A percentile compares a stretch with the other conserved stretches of the same genome.
Evolutionary conservation across 1,140 invertebrate species (phyloP).

Genomic region (Dendroctonus valens): DNA sequence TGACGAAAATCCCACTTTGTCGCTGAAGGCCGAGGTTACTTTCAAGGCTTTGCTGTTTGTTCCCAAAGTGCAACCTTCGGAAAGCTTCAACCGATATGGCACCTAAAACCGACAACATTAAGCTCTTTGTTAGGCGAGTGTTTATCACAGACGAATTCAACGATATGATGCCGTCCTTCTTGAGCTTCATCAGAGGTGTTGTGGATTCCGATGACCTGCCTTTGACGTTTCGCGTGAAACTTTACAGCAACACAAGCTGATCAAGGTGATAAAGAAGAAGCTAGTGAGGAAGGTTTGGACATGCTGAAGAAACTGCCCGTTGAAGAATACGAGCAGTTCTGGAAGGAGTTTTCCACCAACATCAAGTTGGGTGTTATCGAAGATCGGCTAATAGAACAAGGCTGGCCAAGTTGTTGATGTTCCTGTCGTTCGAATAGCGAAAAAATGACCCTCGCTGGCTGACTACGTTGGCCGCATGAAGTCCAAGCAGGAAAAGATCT

Average conservation of each 20-base stretch:
- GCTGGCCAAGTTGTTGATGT: constrained; percentile 90
- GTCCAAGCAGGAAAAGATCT: constrained; percentile 94
- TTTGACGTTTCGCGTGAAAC: constrained; percentile 96
- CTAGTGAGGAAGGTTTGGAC: constrained; percentile 94
- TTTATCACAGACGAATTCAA: constrained; percentile 99
- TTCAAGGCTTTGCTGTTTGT: constrained; percentile 96
- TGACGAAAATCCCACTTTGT: constrained; percentile 93
- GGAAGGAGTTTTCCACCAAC: constrained; percentile 99
- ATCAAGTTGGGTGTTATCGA: constrained; percentile 85
- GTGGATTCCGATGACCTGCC: constrained; percentile 99
- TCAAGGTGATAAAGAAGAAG: constrained; percentile 99
- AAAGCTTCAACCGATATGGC: constrained; percentile 94
- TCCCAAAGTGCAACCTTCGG: constrained; percentile 84
- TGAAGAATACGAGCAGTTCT: constrained; percentile 92
- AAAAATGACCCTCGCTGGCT: constrained; percentile 70
- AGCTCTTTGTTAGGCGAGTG: constrained; percentile 93
- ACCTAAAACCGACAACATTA: constrained; percentile 92
- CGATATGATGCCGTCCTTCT: constrained; percentile 98
- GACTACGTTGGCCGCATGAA: constrained; percentile 97
- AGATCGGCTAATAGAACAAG: constrained; percentile 94
- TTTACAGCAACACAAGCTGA: constrained; percentile 97
- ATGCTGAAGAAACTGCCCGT: constrained; percentile 97
- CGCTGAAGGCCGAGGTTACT: constrained; percentile 97
- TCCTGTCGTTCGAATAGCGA: constrained; percentile 79
- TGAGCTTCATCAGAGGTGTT: constrained; percentile 92